Percentiles rank a stretch among this genome's conserved stretches.
phyloP scores from a whole-genome alignment of 1,140 invertebrate species.

The Platyscapa corneri region DNA sequence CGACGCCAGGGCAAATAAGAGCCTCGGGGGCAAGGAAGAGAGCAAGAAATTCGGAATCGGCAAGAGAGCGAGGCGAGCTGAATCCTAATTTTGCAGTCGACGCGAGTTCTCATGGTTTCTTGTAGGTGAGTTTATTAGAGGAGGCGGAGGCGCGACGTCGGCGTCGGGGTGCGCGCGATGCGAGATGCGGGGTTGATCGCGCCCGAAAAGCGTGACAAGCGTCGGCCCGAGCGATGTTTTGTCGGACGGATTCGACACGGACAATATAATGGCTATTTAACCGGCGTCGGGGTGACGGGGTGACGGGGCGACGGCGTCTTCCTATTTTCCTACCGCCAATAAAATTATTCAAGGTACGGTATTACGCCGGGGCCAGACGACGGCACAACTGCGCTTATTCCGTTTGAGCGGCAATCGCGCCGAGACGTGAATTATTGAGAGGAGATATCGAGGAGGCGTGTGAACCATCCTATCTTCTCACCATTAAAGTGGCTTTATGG shows the following conservation, averaged over 20 bases:
- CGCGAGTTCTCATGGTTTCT: background rate
- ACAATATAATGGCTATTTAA: constrained; percentile 42
- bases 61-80: background rate
- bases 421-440: constrained; percentile 43
- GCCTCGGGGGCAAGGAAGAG: no score
- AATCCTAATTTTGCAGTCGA: background rate
- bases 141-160: no score
- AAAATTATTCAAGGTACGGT: constrained; percentile 53
- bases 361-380: background rate
- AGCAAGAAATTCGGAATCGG: background rate
- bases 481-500: constrained; percentile 47
- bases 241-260: constrained; percentile 44
- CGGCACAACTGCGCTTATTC: constrained; percentile 19
- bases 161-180: background rate
- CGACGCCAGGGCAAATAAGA: no score
- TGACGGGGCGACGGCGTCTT: constrained; percentile 27
- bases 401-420: constrained; percentile 31
- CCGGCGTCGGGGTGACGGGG: background rate
- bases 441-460: constrained; percentile 51
- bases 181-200: background rate
- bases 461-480: constrained; percentile 51
- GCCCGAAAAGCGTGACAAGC: constrained; percentile 32
- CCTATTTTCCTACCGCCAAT: constrained; percentile 47
- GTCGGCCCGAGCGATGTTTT: background rate
- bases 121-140: no score